phyloP scores from a whole-genome alignment of 2,888 invertebrate genomes.

The Yponomeuta evonymella region DNA sequence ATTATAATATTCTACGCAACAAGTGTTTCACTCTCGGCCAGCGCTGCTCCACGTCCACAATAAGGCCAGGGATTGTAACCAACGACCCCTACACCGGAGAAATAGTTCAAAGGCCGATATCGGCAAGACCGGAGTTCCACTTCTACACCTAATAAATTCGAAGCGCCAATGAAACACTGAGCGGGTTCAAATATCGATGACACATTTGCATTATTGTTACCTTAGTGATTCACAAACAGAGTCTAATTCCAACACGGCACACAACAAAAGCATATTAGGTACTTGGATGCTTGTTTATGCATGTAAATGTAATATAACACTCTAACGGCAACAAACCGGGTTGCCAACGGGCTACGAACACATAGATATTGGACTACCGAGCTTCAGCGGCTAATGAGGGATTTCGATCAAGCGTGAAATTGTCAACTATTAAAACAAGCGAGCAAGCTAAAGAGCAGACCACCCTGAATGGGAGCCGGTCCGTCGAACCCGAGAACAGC shows the following conservation, averaged over 20 bases:
- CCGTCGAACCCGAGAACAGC: conserved; percentile 43
- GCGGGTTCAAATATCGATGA: not conserved
- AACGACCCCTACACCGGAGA: no score
- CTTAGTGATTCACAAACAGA: conserved; percentile 4
- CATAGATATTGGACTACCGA: not conserved
- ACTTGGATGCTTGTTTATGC: not conserved
- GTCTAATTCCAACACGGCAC: conserved; percentile 6
- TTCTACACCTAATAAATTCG: not conserved
- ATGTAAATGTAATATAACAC: not conserved
- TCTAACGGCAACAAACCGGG: not conserved
- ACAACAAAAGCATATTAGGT: not conserved
- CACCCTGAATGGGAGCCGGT: conserved; percentile 37
- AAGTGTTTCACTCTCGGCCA: no score
- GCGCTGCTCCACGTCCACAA: no score
- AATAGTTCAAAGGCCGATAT: conserved; percentile 1
- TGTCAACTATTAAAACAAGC: conserved; percentile 18
- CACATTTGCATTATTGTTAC: not conserved
- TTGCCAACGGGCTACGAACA: not conserved
- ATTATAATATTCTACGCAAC: no score
- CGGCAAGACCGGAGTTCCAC: not conserved
- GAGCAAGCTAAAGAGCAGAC: conserved; percentile 28
- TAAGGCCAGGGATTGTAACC: no score
- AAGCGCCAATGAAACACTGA: not conserved
- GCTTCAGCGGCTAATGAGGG: conserved; percentile 18
- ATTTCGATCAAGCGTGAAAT: conserved; percentile 28